These are phyloP conservation scores for Drosophila pruinosa DNA, from an alignment of 1,140 invertebrate species.

Conservation along the genomic window DNA sequence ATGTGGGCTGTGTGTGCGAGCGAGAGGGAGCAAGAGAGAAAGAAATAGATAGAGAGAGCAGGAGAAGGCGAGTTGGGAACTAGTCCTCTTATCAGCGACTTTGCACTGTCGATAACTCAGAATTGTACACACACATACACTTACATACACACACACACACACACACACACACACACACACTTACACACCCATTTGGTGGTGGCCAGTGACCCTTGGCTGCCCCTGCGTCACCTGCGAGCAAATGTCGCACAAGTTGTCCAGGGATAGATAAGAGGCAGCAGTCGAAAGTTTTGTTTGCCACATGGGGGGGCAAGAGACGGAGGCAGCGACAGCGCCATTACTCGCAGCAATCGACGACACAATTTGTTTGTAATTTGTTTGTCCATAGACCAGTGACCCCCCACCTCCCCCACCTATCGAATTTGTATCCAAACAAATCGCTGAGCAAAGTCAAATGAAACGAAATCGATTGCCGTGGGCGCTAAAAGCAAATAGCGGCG, in stretches of 20 bases:
- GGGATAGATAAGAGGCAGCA: slow-evolving; percentile 19
- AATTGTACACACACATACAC: too few relatives aligned
- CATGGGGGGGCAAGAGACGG: not conserved
- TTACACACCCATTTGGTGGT: too few relatives aligned
- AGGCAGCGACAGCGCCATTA: not conserved
- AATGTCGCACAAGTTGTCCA: slow-evolving; percentile 16
- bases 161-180: too few relatives aligned
- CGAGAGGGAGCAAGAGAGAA: not conserved
- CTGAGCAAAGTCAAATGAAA: slow-evolving; percentile 62
- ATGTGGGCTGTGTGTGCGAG: slow-evolving; percentile 10
- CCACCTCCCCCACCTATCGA: not conserved
- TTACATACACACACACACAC: too few relatives aligned
- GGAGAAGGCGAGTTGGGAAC: not conserved
- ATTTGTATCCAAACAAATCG: slow-evolving; percentile 51
- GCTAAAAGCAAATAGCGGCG: slow-evolving; percentile 51
- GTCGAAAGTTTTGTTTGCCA: slow-evolving; percentile 18
- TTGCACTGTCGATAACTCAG: slow-evolving; percentile 53
- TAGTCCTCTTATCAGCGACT: slow-evolving; percentile 54
- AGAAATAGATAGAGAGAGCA: not conserved
- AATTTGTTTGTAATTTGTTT: slow-evolving; percentile 81
- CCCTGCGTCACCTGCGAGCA: slow-evolving; percentile 11
- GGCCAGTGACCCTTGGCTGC: slow-evolving; percentile 2
- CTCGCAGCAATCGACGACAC: slow-evolving; percentile 40
- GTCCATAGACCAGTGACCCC: slow-evolving; percentile 34
- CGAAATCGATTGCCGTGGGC: slow-evolving; percentile 54